These are phyloP conservation scores for Polymixis lichenea DNA, from an alignment of 2,888 invertebrate genomes.

Conservation along the genomic window DNA sequence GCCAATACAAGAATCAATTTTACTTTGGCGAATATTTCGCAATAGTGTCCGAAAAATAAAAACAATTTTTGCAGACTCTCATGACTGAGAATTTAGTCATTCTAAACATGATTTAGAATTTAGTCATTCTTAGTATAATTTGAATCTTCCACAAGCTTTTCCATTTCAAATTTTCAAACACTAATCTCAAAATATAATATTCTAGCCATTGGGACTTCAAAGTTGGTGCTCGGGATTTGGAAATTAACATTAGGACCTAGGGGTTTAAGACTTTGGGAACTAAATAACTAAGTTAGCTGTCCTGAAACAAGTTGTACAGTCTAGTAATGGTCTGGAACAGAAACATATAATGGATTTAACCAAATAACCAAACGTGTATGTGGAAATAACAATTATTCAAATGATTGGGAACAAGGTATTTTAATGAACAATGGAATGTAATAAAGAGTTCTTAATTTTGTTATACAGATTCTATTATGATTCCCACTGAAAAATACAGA, in stretches of 20 bases:
- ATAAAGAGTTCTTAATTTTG: neutral
- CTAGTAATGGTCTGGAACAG: constrained; percentile 39
- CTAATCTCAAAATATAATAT: constrained; percentile 38
- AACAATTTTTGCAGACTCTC: neutral
- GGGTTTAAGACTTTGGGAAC: constrained; percentile 54
- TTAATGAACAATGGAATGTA: neutral
- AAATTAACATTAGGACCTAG: constrained; percentile 48
- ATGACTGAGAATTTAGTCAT: constrained; percentile 16
- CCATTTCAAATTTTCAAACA: constrained; percentile 32
- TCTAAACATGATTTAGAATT: constrained; percentile 14
- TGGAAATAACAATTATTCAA: neutral
- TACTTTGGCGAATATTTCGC: constrained; percentile 17
- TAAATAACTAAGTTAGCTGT: constrained; percentile 52
- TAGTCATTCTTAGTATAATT: constrained; percentile 3
- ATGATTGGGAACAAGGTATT: constrained; percentile 7
- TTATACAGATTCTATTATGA: neutral
- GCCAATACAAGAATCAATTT: constrained; percentile 20
- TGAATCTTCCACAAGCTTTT: neutral
- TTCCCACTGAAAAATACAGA: neutral
- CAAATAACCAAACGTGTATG: constrained; percentile 12
- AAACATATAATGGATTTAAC: constrained; percentile 43
- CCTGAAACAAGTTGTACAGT: constrained; percentile 23
- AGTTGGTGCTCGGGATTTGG: constrained; percentile 37
- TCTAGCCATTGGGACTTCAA: constrained; percentile 13
- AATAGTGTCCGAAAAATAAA: constrained; percentile 7